Conservation (phyloP, 1,140 invertebrate species). For the Neocloeon triangulifer region DNA sequence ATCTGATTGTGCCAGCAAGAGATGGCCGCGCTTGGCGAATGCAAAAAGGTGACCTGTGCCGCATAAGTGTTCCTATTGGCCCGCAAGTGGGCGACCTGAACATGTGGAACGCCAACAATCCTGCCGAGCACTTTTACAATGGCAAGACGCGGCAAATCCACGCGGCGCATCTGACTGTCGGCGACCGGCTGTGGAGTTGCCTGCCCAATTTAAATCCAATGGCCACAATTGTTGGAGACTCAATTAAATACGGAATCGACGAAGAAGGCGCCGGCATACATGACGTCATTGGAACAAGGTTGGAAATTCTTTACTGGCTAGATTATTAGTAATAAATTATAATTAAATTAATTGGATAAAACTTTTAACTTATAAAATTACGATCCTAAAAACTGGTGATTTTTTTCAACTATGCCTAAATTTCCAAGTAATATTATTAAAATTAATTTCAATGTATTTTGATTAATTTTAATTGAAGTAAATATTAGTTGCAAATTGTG, state of each 20-base stretch:
- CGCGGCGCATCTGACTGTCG: conserved; percentile 17
- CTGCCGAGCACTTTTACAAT: conserved; percentile 20
- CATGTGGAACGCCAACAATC: conserved; percentile 22
- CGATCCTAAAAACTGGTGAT: too few relatives aligned
- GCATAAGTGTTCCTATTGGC: conserved; percentile 17
- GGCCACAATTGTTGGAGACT: conserved; percentile 23
- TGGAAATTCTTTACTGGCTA: too few relatives aligned
- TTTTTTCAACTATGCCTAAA: too few relatives aligned
- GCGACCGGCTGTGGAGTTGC: conserved; percentile 22
- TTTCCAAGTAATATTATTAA: too few relatives aligned
- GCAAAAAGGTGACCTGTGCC: conserved; percentile 17
- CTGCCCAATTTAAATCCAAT: conserved; percentile 22
- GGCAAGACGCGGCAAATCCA: conserved; percentile 23
- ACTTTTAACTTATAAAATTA: too few relatives aligned
- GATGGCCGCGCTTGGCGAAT: conserved; percentile 17
- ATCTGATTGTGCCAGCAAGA: conserved; percentile 17
- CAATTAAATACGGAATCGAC: conserved; percentile 21
- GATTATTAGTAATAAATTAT: too few relatives aligned
- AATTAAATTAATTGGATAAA: too few relatives aligned
- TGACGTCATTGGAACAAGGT: conserved; percentile 17
- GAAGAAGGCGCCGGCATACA: conserved; percentile 21
- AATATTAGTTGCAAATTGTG: too few relatives aligned
- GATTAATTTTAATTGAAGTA: too few relatives aligned
- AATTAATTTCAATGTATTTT: too few relatives aligned
- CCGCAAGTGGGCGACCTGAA: conserved; percentile 22